These are phyloP conservation scores for Setophaga coronata DNA, from an alignment of 2,113 vertebrate species.

Conservation along the genomic window DNA sequence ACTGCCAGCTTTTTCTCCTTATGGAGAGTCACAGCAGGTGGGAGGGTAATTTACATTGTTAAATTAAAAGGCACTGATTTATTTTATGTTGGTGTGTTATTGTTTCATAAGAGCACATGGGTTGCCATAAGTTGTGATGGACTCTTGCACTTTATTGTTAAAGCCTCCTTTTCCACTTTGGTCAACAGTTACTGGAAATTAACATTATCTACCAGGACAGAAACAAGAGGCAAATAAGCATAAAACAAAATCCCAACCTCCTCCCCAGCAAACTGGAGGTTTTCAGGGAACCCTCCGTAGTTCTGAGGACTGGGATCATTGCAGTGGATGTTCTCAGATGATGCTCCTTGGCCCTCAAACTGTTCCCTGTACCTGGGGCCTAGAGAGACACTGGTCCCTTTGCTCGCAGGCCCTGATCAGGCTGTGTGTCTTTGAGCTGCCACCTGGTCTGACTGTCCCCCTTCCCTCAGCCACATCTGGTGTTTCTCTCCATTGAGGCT, in stretches of 20 bases:
- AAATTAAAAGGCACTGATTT: conserved; percentile 52
- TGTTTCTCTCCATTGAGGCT: background rate
- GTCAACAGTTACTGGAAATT: conserved; percentile 15
- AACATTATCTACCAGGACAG: background rate
- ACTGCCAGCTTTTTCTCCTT: conserved; percentile 23
- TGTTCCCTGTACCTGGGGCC: background rate
- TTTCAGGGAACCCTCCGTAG: background rate
- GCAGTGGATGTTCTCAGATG: background rate
- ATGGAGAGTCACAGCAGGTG: conserved; percentile 45
- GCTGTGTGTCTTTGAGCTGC: background rate
- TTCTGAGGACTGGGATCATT: background rate
- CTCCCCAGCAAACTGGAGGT: background rate
- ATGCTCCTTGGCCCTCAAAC: background rate
- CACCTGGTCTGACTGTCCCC: background rate
- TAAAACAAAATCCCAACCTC: background rate
- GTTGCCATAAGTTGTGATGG: background rate
- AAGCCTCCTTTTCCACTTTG: conserved; percentile 22
- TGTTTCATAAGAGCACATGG: conserved; percentile 32
- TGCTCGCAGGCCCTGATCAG: background rate
- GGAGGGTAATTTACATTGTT: conserved; percentile 41
- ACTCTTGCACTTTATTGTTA: conserved; percentile 23
- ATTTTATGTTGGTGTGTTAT: conserved; percentile 46
- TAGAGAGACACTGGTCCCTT: accelerated
- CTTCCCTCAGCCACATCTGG: background rate
- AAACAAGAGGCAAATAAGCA: background rate